phyloP scores from a whole-genome alignment of 2,888 invertebrate species.

The Microctonus hyperodae region DNA sequence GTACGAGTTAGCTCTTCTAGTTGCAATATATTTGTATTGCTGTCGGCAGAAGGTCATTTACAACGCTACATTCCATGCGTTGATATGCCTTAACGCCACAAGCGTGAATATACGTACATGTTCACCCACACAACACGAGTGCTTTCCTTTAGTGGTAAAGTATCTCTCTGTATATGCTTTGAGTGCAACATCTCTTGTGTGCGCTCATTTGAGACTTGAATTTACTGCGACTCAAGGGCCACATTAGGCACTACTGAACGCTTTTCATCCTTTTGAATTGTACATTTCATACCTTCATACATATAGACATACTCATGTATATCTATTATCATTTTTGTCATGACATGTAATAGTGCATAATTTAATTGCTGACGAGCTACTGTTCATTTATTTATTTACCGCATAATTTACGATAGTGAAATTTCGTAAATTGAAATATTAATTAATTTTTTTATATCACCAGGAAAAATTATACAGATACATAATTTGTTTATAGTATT shows the following conservation, averaged over 20 bases:
- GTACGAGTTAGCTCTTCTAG: conserved; percentile 1
- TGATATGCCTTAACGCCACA: background rate
- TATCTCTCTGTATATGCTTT: background rate
- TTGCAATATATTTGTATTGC: conserved; percentile 9
- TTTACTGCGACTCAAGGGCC: conserved; percentile 15
- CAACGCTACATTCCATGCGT: conserved; percentile 1
- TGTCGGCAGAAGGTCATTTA: conserved; percentile 21
- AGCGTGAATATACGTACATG: conserved; percentile 9
- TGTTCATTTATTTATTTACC: no score
- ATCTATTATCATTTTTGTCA: background rate
- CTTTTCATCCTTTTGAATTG: conserved; percentile 12
- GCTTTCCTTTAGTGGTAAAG: conserved; percentile 14
- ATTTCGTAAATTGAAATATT: no score
- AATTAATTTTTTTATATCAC: no score
- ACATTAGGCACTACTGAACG: background rate
- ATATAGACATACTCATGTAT: background rate
- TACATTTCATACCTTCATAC: background rate
- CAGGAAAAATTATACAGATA: no score
- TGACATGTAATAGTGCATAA: background rate
- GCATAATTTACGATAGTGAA: no score
- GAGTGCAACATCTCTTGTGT: conserved; percentile 6
- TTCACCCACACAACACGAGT: background rate
- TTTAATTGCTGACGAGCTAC: background rate
- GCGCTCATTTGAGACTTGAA: conserved; percentile 12
- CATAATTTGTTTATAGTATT: no score